Base-by-base conservation (phyloP, 2,888 invertebrate species). In the Resseliella maxima region DNA sequence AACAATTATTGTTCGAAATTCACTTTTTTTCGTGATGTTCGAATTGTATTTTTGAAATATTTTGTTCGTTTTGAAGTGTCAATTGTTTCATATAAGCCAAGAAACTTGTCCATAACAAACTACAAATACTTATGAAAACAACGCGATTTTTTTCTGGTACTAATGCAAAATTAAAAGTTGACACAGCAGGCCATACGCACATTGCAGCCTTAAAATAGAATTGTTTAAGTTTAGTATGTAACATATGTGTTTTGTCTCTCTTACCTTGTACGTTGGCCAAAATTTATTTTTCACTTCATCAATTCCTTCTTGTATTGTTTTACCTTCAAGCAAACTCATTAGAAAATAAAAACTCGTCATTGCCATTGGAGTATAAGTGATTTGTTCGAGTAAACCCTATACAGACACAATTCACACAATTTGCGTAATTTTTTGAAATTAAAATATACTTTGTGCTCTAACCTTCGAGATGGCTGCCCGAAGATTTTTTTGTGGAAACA, bases 341-440 rank as follows among this genome's bases (percentile, higher is more conserved):
- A 94, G 93, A 90, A 95, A 94, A 89, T 95, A 96, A 89, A 96
- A 96, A 88, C 94, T 94, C 87, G 93, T 93, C 94, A 95, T 95
- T 45, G 95, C 95, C 87, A 93, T 92, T 86, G 96, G 96, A 35
- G 95, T 94, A 89, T 96, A 96, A 0, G 94, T 93, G 18, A 96
- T 90, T 89, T 95, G 95, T 91, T 96, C 96, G 85, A 95, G 93
- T 86, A 86, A 27, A 31, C 72, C 86, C 86, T 86, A 38, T 31
- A 81, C 31, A 10, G 15, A 36, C 18, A n/a, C 45, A 27, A 46
- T 81, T 81, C 8, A 36, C 10, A 81, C 18, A 10, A 12, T 21
- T 50, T 50, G 50, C 12, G 5, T 21, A 15, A 15, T 50, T 50
- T 50, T 21, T 41, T 27, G 64, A 36, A 81, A 81, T 35, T 36